Evolutionary conservation across 1,140 invertebrate species (phyloP).

Genomic region (Leptoteleia sp.): DNA sequence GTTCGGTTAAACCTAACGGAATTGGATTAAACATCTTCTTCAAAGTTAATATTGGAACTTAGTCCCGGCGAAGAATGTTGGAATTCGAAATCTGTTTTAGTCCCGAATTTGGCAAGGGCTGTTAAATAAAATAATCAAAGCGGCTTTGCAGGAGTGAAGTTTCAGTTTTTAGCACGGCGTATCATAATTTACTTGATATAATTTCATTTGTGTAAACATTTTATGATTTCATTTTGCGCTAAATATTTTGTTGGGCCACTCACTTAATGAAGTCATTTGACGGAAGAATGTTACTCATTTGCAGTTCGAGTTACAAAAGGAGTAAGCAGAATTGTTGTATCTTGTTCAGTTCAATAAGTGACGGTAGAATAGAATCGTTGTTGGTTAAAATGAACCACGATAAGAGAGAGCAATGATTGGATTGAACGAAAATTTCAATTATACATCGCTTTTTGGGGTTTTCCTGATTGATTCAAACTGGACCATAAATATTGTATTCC

Average conservation of each 20-base stretch:
- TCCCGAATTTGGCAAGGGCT: background rate
- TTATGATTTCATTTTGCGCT: no score
- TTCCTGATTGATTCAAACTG: no score
- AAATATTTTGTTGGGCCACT: no score
- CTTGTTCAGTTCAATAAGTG: background rate
- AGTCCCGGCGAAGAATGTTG: background rate
- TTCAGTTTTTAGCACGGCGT: no score
- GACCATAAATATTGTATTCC: no score
- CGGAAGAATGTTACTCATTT: background rate
- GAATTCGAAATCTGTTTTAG: slow-evolving; percentile 3
- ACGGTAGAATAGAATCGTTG: no score
- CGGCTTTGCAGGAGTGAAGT: no score
- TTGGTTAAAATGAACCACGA: background rate
- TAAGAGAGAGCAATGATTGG: background rate
- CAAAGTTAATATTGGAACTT: background rate
- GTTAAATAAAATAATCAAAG: background rate
- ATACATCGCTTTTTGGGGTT: background rate
- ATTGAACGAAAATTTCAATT: slow-evolving; percentile 7
- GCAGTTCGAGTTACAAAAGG: background rate
- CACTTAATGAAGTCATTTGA: no score
- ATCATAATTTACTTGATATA: no score
- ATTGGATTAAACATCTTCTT: background rate
- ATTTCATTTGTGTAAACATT: no score
- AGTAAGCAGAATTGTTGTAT: background rate
- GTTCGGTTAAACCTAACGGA: background rate